These are phyloP conservation scores for Oryzaephilus surinamensis DNA, from an alignment of 1,140 invertebrate species.

Conservation along the genomic window DNA sequence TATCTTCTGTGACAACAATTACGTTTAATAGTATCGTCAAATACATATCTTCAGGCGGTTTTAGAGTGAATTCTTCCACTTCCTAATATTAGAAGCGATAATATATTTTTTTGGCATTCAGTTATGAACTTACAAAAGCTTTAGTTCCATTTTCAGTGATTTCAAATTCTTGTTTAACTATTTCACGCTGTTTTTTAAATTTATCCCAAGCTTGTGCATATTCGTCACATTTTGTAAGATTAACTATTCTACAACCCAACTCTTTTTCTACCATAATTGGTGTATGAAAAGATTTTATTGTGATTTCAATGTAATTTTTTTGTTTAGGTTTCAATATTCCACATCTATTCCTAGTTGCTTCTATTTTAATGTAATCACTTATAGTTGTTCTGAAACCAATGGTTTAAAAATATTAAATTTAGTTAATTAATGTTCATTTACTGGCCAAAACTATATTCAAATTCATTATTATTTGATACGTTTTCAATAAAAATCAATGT, in stretches of 20 bases:
- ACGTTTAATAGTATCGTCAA: no score
- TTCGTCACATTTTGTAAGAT: not conserved
- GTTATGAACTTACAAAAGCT: not conserved
- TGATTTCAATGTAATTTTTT: constrained; percentile 3
- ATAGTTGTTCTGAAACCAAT: not conserved
- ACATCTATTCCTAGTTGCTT: not conserved
- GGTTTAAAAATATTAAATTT: not conserved
- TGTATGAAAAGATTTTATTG: constrained; percentile 5
- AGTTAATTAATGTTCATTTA: constrained; percentile 2
- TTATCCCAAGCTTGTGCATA: not conserved
- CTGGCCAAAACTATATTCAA: constrained; percentile 17
- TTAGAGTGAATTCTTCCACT: no score
- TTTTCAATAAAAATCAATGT: constrained; percentile 22
- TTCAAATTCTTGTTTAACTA: constrained; percentile 1
- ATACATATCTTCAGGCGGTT: no score
- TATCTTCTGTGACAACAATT: no score
- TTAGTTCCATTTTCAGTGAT: not conserved
- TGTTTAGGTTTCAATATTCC: constrained; percentile 9
- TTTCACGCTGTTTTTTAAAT: not conserved
- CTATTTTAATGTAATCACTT: constrained; percentile 4
- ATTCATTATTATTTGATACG: constrained; percentile 11
- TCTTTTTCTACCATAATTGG: not conserved
- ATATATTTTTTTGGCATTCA: not conserved
- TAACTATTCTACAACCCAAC: constrained; percentile 3
- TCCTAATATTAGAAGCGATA: no score